phyloP scores from a whole-genome alignment of 2,888 invertebrate genomes.

The Phengaris arion region DNA sequence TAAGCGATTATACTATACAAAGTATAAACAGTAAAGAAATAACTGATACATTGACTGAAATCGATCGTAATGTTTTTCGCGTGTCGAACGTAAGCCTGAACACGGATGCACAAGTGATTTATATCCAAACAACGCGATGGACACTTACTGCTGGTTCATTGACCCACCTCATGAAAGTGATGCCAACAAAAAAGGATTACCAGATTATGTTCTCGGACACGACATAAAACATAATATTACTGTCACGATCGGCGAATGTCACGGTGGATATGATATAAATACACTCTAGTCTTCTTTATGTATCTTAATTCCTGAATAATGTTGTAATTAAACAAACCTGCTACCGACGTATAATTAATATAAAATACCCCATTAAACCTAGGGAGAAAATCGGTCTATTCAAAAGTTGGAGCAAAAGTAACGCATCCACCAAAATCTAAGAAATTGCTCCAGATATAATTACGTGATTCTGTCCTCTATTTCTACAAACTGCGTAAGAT shows the following conservation, averaged over 20 bases:
- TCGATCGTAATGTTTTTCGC: constrained; percentile 25
- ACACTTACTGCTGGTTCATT: constrained; percentile 26
- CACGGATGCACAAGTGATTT: constrained; percentile 34
- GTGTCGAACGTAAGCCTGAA: constrained; percentile 22
- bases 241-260: no score
- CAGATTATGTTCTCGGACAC: background rate
- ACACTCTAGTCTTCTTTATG: background rate
- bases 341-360: background rate
- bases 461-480: background rate
- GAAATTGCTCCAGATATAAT: background rate
- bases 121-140: constrained; percentile 40
- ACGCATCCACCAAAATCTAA: no score
- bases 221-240: background rate
- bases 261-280: background rate
- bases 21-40: background rate
- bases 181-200: background rate
- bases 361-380: background rate
- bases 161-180: constrained; percentile 25
- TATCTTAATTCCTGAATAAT: background rate
- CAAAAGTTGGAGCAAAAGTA: no score
- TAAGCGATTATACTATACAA: background rate
- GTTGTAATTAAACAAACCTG: background rate
- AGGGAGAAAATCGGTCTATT: no score
- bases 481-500: constrained; percentile 2
- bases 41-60: constrained; percentile 20